Base-by-base conservation (phyloP, 2,113 vertebrate species). In the Neofelis nebulosa region DNA sequence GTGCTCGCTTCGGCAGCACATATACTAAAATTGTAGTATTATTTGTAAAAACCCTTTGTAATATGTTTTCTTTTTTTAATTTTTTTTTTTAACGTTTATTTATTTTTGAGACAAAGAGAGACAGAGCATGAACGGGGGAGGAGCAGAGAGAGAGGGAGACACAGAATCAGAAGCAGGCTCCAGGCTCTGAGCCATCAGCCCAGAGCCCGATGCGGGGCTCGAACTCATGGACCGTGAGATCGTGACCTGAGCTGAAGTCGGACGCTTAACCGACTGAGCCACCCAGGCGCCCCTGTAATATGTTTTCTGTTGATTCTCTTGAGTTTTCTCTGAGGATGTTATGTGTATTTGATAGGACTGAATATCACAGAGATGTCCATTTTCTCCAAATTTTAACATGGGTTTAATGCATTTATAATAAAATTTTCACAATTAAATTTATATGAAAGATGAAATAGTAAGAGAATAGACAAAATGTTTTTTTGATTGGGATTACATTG, bases 371-470 rank as follows among this genome's bases (percentile, higher is more conserved):
- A 85, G 36, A 81, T 74, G 38, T 61, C 38, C 50, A 7, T 87
- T 93, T 93, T 86, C 66, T 91, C 55, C 36, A 68, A 29, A 95
- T 84, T 84, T 84, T 79, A 94, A 95, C 52, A 48, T 76, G 29
- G 31, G 7, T 55, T 89, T 66, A 95, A 95, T 89, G 15, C 12
- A 52, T 87, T 86, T 68, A 48, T 61, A 91, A 27, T 85, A 81
- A 76, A 74, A 91, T 25, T 38, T 55, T 66, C n/a, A 88, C 23
- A 90, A 15, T 68, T 91, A 68, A 55, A 74, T 83, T 83, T 9
- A 57, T 82, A 45, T 88, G 57, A 82, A 82, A 48, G 16, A 93
- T 38, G 21, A 78, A 57, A 78, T 48, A 80, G 1, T 76, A 95
- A 84, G 79, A 45, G 41, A 92, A 74, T 76, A 76, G 31, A 21